Conservation (phyloP, 2,797 vertebrate species). For the Chrysocyon brachyurus region DNA sequence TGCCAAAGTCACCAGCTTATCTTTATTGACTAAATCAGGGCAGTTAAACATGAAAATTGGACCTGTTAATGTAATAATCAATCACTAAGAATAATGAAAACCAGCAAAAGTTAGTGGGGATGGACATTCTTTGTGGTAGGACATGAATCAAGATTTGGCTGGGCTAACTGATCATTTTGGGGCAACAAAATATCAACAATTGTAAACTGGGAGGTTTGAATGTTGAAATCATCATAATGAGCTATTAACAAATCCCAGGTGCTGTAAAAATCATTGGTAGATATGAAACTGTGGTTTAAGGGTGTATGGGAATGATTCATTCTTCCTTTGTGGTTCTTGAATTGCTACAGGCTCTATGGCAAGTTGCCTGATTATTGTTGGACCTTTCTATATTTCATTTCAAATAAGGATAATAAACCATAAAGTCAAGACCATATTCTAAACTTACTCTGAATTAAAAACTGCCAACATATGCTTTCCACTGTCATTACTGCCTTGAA, state of each 20-base stretch:
- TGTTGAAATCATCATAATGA: conserved; percentile 72
- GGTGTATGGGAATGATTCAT: neutral
- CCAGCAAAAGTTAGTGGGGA: conserved; percentile 69
- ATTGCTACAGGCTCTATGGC: conserved; percentile 64
- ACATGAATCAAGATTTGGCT: conserved; percentile 75
- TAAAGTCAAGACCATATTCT: conserved; percentile 35
- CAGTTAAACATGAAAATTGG: conserved; percentile 70
- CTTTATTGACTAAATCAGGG: conserved; percentile 50
- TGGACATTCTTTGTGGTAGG: conserved; percentile 3
- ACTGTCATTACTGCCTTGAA: conserved; percentile 30
- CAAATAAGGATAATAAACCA: conserved; percentile 56
- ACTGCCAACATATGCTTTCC: conserved; percentile 67
- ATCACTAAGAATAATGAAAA: conserved; percentile 75
- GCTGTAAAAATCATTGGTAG: conserved; percentile 55
- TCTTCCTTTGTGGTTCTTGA: conserved; percentile 48
- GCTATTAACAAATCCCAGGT: conserved; percentile 69
- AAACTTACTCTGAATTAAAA: conserved; percentile 69
- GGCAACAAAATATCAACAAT: conserved; percentile 67
- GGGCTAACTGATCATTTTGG: conserved; percentile 54
- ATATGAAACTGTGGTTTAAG: conserved; percentile 72
- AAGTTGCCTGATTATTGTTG: conserved; percentile 65
- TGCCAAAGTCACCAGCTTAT: conserved; percentile 63
- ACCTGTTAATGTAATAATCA: conserved; percentile 58
- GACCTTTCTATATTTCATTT: conserved; percentile 70
- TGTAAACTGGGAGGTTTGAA: conserved; percentile 63